A percentile compares a stretch with the other conserved stretches of the same genome.
phyloP scores from a whole-genome alignment of 1,140 invertebrate genomes.

The Bombus fervidus region DNA sequence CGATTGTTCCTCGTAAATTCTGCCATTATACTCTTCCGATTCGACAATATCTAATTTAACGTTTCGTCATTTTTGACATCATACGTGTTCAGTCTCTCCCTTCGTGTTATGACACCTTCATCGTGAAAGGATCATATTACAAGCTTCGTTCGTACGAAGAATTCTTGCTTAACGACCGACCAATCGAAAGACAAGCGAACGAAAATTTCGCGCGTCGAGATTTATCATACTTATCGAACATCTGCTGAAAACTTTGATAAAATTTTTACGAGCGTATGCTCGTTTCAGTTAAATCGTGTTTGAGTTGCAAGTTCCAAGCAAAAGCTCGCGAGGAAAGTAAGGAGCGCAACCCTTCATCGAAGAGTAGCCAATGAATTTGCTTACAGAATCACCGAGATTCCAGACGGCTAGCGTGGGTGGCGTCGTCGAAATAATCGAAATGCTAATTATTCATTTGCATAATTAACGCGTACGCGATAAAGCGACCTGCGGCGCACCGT shows the following conservation, averaged over 20 bases:
- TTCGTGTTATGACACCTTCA: conserved; percentile 34
- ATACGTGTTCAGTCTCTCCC: background rate
- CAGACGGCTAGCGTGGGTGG: conserved; percentile 19
- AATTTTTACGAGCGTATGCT: no score
- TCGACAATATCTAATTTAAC: background rate
- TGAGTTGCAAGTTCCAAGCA: background rate
- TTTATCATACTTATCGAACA: no score
- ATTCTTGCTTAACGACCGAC: background rate
- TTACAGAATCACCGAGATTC: conserved; percentile 38
- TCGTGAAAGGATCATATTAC: background rate
- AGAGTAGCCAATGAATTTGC: conserved; percentile 44
- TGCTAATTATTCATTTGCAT: conserved; percentile 80
- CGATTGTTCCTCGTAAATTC: background rate
- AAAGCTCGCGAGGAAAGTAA: background rate
- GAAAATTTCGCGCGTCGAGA: background rate
- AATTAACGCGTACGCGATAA: conserved; percentile 76
- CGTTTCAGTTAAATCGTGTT: background rate
- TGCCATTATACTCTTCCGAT: background rate
- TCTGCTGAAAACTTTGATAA: no score
- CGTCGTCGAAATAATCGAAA: conserved; percentile 78
- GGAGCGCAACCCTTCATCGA: background rate
- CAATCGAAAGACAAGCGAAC: background rate
- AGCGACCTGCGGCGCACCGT: conserved; percentile 63
- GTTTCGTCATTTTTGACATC: no score
- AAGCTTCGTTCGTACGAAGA: background rate